phyloP scores from a whole-genome alignment of 2,888 invertebrate species.

The Carterocephalus palaemon region DNA sequence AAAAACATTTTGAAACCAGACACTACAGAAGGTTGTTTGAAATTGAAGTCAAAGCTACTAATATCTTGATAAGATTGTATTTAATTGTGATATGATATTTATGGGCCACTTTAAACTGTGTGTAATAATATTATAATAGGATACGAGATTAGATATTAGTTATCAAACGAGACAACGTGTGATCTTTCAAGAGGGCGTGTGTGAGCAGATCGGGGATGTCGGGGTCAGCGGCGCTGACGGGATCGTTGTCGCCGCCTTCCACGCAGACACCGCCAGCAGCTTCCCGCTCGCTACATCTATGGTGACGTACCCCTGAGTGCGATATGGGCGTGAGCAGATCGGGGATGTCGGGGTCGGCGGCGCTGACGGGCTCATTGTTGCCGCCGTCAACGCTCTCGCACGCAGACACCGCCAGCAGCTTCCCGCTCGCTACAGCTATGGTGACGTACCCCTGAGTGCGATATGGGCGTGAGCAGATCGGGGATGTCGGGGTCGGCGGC shows the following conservation, averaged over 20 bases:
- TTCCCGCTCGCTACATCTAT: conserved; percentile 67
- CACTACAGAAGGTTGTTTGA: no score
- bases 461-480: conserved; percentile 64
- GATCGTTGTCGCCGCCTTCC: conserved; percentile 62
- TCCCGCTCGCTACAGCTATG: conserved; percentile 65
- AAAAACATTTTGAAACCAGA: no score
- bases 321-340: conserved; percentile 65
- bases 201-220: conserved; percentile 66
- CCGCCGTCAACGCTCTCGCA: conserved; percentile 67
- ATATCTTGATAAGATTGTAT: no score
- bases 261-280: conserved; percentile 59
- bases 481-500: conserved; percentile 59
- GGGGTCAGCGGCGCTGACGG: conserved; percentile 47
- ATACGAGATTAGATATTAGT: no score
- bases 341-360: conserved; percentile 56
- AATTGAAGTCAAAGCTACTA: no score
- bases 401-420: conserved; percentile 59
- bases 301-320: no score
- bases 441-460: no score
- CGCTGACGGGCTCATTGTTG: conserved; percentile 54
- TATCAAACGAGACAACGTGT: no score
- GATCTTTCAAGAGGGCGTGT: no score
- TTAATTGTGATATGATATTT: no score
- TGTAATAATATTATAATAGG: no score
- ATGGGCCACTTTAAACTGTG: no score